Percentiles rank a stretch among this genome's conserved stretches.
Conservation (phyloP, 2,113 vertebrate species). For the Suricata suricatta region DNA sequence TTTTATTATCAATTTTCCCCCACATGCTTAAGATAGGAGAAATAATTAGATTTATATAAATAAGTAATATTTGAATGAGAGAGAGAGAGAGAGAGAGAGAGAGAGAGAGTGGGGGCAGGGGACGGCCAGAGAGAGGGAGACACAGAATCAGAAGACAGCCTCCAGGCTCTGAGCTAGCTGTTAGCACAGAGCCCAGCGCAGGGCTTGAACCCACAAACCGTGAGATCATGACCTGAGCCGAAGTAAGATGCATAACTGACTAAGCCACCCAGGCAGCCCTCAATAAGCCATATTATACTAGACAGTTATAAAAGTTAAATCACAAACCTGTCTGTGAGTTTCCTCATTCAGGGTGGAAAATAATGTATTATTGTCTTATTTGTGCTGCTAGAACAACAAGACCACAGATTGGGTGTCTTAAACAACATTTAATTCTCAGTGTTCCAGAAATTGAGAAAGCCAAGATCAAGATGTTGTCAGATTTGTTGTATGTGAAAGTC, state of each 20-base stretch:
- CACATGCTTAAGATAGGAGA: not conserved
- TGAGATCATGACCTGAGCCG: too few species aligned
- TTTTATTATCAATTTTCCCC: not conserved
- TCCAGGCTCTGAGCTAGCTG: too few species aligned
- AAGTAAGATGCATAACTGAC: too few species aligned
- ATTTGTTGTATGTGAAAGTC: not conserved
- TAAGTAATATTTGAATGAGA: not conserved
- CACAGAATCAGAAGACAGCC: too few species aligned
- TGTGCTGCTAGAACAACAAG: not conserved
- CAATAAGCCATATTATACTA: not conserved
- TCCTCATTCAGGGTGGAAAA: not conserved
- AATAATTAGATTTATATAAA: conserved; percentile 3
- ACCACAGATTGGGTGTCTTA: not conserved
- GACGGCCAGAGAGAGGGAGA: too few species aligned
- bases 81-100: too few species aligned
- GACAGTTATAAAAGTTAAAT: not conserved
- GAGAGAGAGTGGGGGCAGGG: too few species aligned
- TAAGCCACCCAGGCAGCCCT: not conserved
- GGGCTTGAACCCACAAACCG: too few species aligned
- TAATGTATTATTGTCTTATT: not conserved
- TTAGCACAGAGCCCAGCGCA: too few species aligned
- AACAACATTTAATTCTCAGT: not conserved
- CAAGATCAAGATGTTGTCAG: not conserved
- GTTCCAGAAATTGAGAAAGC: not conserved
- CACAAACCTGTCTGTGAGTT: not conserved